A percentile compares a stretch with the other conserved stretches of the same genome.
Conservation (phyloP, 1,140 invertebrate species). For the Hyles euphorbiae region DNA sequence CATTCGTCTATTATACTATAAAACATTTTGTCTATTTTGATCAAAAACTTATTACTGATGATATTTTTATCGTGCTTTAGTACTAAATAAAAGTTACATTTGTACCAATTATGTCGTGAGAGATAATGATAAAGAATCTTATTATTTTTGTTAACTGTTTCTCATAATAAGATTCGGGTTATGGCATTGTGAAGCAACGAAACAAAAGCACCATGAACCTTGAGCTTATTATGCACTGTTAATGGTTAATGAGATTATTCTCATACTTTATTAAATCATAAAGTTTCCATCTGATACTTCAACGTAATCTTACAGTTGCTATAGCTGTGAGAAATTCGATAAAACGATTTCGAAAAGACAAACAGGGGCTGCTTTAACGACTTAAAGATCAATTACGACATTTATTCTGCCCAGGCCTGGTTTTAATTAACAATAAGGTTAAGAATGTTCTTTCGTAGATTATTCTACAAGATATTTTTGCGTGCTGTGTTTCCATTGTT, state of each 20-base stretch:
- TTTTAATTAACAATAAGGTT: neutral
- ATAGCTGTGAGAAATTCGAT: slow-evolving; percentile 7
- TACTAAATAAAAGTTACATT: too few relatives aligned
- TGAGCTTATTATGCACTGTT: neutral
- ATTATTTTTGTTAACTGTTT: neutral
- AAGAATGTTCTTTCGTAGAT: too few relatives aligned
- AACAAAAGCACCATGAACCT: slow-evolving; percentile 1
- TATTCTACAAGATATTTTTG: too few relatives aligned
- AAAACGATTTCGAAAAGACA: slow-evolving; percentile 3
- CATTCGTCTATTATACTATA: neutral
- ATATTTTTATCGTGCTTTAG: too few relatives aligned
- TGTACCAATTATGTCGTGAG: too few relatives aligned
- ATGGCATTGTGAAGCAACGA: neutral
- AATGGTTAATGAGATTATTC: slow-evolving; percentile 6
- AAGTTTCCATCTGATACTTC: slow-evolving; percentile 4
- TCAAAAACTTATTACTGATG: neutral
- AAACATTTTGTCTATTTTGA: neutral
- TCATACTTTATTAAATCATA: neutral
- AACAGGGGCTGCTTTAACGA: too few relatives aligned
- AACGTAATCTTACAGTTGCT: neutral
- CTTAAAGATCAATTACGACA: neutral
- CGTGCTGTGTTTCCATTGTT: too few relatives aligned
- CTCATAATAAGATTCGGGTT: neutral
- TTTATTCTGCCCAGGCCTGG: neutral
- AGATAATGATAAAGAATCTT: too few relatives aligned